Evolutionary conservation across 2,113 vertebrate genomes (phyloP).

Genomic region (Labeo catla): DNA sequence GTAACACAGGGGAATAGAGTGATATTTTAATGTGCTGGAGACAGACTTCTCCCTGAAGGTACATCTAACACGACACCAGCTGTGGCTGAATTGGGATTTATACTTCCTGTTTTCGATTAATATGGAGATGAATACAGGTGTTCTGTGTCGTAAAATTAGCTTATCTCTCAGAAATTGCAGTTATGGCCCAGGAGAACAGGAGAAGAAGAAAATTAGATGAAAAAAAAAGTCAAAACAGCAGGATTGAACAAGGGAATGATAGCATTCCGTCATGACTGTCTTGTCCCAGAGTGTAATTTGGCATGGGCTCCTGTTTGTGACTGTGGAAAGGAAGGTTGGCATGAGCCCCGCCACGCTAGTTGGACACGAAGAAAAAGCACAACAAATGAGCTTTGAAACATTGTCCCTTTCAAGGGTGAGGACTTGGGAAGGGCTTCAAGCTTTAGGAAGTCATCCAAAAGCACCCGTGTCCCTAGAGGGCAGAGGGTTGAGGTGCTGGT

Average conservation of each 20-base stretch:
- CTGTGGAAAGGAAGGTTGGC: conserved; percentile 62
- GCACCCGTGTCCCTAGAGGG: conserved; percentile 54
- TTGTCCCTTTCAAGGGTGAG: conserved; percentile 66
- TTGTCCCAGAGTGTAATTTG: conserved; percentile 61
- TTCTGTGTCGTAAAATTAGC: conserved; percentile 80
- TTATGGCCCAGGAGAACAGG: conserved; percentile 70
- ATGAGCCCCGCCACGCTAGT: conserved; percentile 59
- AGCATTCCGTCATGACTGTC: conserved; percentile 31
- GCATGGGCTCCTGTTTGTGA: conserved; percentile 69
- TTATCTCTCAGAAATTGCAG: conserved; percentile 81
- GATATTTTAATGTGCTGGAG: conserved; percentile 75
- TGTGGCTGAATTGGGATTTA: conserved; percentile 82
- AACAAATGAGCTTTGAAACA: conserved; percentile 71
- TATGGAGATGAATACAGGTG: conserved; percentile 84
- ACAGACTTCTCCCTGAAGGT: conserved; percentile 79
- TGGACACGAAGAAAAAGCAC: conserved; percentile 59
- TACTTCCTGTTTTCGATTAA: conserved; percentile 83
- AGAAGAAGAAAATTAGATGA: conserved; percentile 41
- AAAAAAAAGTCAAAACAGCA: conserved; percentile 61
- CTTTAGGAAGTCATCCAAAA: conserved; percentile 71
- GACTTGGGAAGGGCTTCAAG: conserved; percentile 73
- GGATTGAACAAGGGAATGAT: conserved; percentile 64
- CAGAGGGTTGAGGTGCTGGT: conserved; percentile 51
- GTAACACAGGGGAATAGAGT: conserved; percentile 61
- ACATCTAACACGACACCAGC: conserved; percentile 78